A percentile compares a stretch with the other conserved stretches of the same genome.
These are phyloP conservation scores for Amyelois transitella DNA, from an alignment of 1,140 invertebrate species.

Conservation along the genomic window DNA sequence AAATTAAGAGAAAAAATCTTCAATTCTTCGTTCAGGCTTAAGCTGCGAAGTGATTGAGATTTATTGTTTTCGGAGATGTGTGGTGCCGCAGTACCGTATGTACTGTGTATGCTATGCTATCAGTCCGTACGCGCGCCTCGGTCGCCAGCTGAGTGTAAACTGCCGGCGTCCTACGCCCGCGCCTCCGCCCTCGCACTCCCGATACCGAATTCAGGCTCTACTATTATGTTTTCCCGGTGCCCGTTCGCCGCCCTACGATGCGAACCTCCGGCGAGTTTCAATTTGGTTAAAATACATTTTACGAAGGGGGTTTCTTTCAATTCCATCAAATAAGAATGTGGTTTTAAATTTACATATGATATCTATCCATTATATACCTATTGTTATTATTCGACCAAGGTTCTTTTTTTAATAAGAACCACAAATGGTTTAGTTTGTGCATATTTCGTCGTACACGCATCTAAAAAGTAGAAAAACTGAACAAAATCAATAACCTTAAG, in stretches of 20 bases:
- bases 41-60: slow-evolving; percentile 2
- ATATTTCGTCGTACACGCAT: no score
- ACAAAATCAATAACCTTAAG: no score
- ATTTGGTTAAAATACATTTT: no score
- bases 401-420: no score
- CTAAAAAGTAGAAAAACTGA: no score
- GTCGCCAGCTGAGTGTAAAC: slow-evolving; percentile 46
- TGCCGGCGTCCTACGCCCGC: slow-evolving; percentile 39
- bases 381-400: no score
- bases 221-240: slow-evolving; percentile 43
- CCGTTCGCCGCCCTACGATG: slow-evolving; percentile 15
- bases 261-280: not conserved
- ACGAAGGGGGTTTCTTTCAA: no score
- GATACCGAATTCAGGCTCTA: slow-evolving; percentile 23
- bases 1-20: not conserved
- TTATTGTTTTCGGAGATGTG: slow-evolving; percentile 4
- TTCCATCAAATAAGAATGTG: no score
- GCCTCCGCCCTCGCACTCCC: slow-evolving; percentile 34
- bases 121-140: slow-evolving; percentile 38
- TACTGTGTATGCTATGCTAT: no score
- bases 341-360: no score
- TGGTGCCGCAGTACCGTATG: not conserved
- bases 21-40: not conserved
- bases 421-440: no score
- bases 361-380: no score